These are phyloP conservation scores for Drosophila pseudoobscura DNA, from an alignment of 1,140 invertebrate species.

Conservation along the genomic window DNA sequence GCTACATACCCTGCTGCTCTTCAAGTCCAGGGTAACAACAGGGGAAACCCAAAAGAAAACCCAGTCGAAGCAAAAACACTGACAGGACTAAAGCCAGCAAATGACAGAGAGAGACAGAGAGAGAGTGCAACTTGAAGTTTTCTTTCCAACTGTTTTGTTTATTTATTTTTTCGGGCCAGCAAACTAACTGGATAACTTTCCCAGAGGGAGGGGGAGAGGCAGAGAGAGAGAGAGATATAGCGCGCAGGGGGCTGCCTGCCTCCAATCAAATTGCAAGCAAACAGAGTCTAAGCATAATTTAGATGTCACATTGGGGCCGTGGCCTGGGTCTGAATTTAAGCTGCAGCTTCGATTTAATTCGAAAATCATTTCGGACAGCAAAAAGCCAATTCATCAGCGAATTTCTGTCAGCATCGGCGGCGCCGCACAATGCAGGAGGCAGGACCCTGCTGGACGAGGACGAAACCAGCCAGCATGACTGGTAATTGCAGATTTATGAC, in stretches of 20 bases:
- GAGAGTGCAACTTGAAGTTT: constrained; percentile 42
- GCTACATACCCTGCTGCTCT: no score
- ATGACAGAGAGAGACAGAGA: constrained; percentile 3
- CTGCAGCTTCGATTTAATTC: constrained; percentile 39
- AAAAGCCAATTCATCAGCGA: constrained; percentile 54
- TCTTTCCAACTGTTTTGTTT: constrained; percentile 49
- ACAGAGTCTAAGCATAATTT: constrained; percentile 63
- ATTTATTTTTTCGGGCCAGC: constrained; percentile 52
- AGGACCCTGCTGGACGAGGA: neutral
- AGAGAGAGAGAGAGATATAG: no score
- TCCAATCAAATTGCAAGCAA: constrained; percentile 65
- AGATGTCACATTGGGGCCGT: constrained; percentile 49
- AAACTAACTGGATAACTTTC: constrained; percentile 51
- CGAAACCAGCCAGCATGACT: constrained; percentile 41
- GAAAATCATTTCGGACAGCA: constrained; percentile 9
- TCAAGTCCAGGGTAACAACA: no score
- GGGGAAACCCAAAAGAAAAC: no score
- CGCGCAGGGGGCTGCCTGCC: neutral
- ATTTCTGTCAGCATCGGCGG: constrained; percentile 35
- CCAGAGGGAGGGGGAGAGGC: neutral
- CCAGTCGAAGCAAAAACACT: no score
- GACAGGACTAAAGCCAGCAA: constrained; percentile 5
- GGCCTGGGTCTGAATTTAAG: constrained; percentile 28
- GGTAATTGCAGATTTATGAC: constrained; percentile 76
- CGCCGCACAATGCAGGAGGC: constrained; percentile 11